Evolutionary conservation across 2,797 vertebrate species (phyloP), one percentile per base, ranked within the genome.

Genomic region (Thunnus albacares): DNA sequence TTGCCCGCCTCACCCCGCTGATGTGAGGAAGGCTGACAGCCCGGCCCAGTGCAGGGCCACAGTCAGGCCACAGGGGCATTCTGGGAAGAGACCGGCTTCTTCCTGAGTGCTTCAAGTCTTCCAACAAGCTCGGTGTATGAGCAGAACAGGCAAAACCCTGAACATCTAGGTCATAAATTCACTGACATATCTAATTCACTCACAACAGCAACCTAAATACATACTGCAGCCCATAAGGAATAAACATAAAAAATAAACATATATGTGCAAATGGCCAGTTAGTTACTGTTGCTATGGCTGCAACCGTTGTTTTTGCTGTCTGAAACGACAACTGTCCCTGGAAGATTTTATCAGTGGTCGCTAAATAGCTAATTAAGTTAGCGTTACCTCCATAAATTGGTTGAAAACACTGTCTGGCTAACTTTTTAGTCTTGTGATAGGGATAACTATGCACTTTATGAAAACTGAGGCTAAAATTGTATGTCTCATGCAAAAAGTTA

Each of bases 1-100:
- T 58, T 10, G 77, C 77, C 83, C 47, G 49, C 69, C 79, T 87
- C 82, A 70, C 71, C 81, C 77, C 0, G 53, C 80, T 92, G 92
- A 94, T 69, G 87, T 92, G 84, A 94, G 85, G 71, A 20, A 20
- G 78, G 75, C 84, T 90, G 93, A 94, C 93, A 93, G 88, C 38
- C 60, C 11, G 74, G 72, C 87, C 80, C 75, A 51, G 66, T 67
- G 65, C 86, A 63, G 78, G 57, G 88, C 83, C 81, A 71, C 70
- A 62, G 56, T 4, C 35, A 45, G 67, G 78, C 84, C 87, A 73
- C 69, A 65, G 74, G 70, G 83, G 83, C 80, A 82, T 83, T 77
- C 41, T 62, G 77, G 77, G 79, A 90, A 79, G 85, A 79, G 60
- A 65, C 71, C 6, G 18, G 69, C 35, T 66, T 74, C 77, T 66